Percentiles rank a stretch among this genome's conserved stretches.
Conservation (phyloP, 1,140 invertebrate genomes). For the Hesperophylax magnus region DNA sequence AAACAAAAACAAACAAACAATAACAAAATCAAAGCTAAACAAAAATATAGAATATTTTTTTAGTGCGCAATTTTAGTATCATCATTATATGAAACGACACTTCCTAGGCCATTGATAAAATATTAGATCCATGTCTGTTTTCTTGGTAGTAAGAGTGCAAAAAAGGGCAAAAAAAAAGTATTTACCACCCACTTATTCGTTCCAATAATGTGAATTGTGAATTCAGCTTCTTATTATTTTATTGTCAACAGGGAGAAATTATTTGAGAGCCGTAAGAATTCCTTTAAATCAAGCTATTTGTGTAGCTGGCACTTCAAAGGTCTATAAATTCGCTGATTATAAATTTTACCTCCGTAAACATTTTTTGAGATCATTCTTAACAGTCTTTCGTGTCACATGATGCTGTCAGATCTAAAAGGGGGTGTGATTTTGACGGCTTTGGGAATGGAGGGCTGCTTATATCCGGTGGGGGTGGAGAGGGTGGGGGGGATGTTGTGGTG, state of each 20-base stretch:
- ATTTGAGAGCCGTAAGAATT: too few species aligned
- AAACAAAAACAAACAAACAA: too few species aligned
- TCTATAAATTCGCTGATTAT: not conserved
- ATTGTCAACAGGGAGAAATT: not conserved
- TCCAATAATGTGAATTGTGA: too few species aligned
- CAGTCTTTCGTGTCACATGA: constrained; percentile 33
- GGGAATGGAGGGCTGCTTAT: constrained; percentile 25
- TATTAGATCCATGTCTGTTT: too few species aligned
- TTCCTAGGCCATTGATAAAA: too few species aligned
- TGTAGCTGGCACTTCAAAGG: not conserved
- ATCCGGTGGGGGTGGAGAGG: constrained; percentile 16
- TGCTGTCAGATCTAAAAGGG: constrained; percentile 38
- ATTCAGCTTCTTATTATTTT: not conserved
- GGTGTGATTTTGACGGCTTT: constrained; percentile 41
- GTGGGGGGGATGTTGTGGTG: not conserved
- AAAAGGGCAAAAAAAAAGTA: too few species aligned
- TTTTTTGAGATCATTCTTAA: constrained; percentile 35
- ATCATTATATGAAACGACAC: too few species aligned
- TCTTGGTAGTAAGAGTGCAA: too few species aligned
- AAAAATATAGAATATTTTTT: too few species aligned
- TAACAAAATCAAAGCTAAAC: too few species aligned
- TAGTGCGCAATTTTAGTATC: too few species aligned
- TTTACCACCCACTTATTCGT: too few species aligned
- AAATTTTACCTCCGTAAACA: constrained; percentile 5
- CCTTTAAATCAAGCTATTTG: not conserved